Evolutionary conservation across 2,888 invertebrate genomes (phyloP).

Genomic region (Drosophila engyochracea): DNA sequence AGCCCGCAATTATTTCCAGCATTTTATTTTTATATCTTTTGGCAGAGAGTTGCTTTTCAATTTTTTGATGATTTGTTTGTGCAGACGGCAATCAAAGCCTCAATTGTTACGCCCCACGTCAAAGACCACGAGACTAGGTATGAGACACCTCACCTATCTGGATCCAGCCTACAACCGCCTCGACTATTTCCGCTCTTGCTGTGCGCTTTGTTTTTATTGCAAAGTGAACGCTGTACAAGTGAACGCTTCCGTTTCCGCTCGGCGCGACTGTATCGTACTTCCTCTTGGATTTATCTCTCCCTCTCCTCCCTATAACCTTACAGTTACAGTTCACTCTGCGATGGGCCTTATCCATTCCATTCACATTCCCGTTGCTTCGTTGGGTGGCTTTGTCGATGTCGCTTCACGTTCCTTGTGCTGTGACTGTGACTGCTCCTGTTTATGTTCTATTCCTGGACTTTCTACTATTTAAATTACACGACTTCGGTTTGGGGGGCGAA

Average conservation of each 20-base stretch:
- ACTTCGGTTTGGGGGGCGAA: conserved; percentile 13
- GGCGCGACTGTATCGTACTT: conserved; percentile 25
- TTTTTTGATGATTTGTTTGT: conserved; percentile 64
- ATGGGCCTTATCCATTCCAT: conserved; percentile 1
- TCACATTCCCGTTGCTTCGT: conserved; percentile 14
- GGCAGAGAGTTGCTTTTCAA: conserved; percentile 53
- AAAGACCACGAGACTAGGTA: neutral
- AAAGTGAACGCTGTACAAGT: conserved; percentile 50
- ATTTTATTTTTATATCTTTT: conserved; percentile 61
- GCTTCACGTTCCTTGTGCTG: neutral
- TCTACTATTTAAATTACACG: conserved; percentile 59
- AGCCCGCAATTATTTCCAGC: conserved; percentile 69
- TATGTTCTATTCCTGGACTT: conserved; percentile 3
- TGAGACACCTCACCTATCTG: conserved; percentile 3
- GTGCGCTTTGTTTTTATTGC: conserved; percentile 56
- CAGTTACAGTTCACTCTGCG: neutral
- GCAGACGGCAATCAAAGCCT: conserved; percentile 64
- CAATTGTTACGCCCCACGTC: conserved; percentile 60
- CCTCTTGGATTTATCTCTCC: conserved; percentile 4
- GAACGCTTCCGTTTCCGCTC: conserved; percentile 71
- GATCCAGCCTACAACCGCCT: neutral
- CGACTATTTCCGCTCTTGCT: conserved; percentile 24
- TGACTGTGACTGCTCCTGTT: neutral
- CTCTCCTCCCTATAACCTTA: neutral
- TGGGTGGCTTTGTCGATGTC: conserved; percentile 12